Base-by-base conservation (phyloP, 2,113 vertebrate genomes). In the Colistium nudipinnis region DNA sequence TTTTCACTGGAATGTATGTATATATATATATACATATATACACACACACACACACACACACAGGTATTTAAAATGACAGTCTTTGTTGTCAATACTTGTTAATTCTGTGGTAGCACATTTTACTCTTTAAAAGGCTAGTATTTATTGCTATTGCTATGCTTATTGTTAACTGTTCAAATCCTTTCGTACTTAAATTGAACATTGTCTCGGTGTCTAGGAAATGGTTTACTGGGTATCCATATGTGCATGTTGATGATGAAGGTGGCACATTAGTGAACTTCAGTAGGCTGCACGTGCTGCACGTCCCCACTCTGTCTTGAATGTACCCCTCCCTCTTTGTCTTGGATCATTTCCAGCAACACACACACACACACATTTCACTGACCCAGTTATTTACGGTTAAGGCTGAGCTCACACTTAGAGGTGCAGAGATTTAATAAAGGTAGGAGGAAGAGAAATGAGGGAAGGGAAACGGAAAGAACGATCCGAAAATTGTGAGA, bases 311-410 rank as follows among this genome's bases (percentile, higher is more conserved):
- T 84, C 83, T 24, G 67, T 71, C 61, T 59, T 59, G 28, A 62
- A 61, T 56, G 47, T 35, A 78, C 80, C 70, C 86, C 83, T 85
- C 86, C 86, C 85, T 88, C 86, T 74, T 66, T 78, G 80, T 45
- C 33, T 73, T 92, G 92, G 90, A 89, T 39, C 64, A 25, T 17
- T 73, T 90, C 92, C 93, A 87, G 4, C 86, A 76, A 84, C 66
- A 89, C 55, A 55, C 60, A 70, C 38, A 49, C 60, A 44, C 41
- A 36, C 52, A 31, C 33, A 41, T 25, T 80, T 65, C 77, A 45
- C 56, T 80, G 82, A 33, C 79, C 86, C 69, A 83, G 59, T 85
- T 89, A 81, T 73, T 66, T 48, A 47, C 44, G 47, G 68, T 51
- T 35, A 73, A 52, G 64, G 57, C 25, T n/a, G 38, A n/a, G 20